Evolutionary conservation across 2,797 vertebrate genomes (phyloP).

Genomic region (Lophius americanus): DNA sequence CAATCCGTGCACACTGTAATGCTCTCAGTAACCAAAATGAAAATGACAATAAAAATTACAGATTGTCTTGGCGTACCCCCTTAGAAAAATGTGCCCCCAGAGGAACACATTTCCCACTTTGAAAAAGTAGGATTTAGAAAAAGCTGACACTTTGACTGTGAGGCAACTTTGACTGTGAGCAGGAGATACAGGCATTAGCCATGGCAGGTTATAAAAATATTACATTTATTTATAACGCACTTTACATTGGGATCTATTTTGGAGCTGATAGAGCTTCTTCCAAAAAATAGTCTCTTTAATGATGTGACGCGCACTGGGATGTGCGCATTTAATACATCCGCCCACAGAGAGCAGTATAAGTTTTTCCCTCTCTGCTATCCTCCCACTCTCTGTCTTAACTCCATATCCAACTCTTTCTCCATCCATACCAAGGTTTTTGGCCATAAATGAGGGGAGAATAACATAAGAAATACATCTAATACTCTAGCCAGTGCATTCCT

Average conservation of each 20-base stretch:
- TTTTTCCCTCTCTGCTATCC: slow-evolving; percentile 33
- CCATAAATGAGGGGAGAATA: slow-evolving; percentile 25
- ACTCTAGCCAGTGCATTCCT: slow-evolving; percentile 22
- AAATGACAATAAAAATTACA: no score
- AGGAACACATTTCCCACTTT: no score
- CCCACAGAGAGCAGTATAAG: slow-evolving; percentile 44
- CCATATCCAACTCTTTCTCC: slow-evolving; percentile 23
- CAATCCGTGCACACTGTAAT: no score
- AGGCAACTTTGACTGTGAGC: no score
- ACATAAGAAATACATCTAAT: slow-evolving; percentile 55
- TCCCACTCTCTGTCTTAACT: slow-evolving; percentile 43
- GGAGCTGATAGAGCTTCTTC: not conserved
- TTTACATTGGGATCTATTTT: no score
- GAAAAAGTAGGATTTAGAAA: no score
- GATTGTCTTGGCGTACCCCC: no score
- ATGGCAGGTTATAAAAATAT: slow-evolving; percentile 22
- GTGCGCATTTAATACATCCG: slow-evolving; percentile 48
- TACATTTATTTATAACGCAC: not conserved
- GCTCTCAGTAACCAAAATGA: no score
- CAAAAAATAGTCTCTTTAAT: slow-evolving; percentile 57
- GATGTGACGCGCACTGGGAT: slow-evolving; percentile 49
- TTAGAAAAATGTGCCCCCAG: no score
- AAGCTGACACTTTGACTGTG: not conserved
- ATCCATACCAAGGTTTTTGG: slow-evolving; percentile 29
- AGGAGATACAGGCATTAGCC: not conserved